Percentiles rank a stretch among this genome's conserved stretches.
Conservation (phyloP, 2,797 vertebrate genomes). For the Chiloscyllium punctatum region DNA sequence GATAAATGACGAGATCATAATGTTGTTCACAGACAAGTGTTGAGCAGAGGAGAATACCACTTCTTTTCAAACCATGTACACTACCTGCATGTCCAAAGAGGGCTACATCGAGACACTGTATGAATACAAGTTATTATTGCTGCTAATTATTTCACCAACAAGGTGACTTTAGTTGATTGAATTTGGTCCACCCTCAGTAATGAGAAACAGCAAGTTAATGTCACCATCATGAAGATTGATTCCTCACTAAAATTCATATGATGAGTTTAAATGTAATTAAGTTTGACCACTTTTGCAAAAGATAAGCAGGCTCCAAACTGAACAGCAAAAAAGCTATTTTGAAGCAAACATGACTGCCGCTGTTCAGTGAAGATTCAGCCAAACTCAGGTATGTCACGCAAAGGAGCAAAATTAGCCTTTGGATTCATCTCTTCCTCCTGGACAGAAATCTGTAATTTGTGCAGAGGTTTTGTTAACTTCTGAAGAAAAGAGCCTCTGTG, state of each 20-base stretch:
- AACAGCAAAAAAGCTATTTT: neutral
- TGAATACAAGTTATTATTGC: no score
- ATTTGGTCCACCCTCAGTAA: neutral
- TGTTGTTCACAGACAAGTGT: neutral
- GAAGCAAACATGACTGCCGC: neutral
- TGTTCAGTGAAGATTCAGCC: neutral
- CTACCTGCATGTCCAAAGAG: no score
- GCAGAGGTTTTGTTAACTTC: neutral
- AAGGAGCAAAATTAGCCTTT: neutral
- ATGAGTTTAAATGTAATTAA: neutral
- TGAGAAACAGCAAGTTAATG: neutral
- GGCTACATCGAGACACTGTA: no score
- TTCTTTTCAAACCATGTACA: neutral
- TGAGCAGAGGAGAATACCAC: neutral
- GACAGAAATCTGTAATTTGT: neutral
- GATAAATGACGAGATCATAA: neutral
- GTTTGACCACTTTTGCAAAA: neutral
- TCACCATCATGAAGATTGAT: neutral
- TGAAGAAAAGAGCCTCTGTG: neutral
- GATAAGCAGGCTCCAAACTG: neutral
- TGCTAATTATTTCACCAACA: no score
- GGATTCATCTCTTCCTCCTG: neutral
- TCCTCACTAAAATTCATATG: neutral
- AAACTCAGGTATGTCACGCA: neutral
- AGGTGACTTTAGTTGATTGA: no score